phyloP scores from a whole-genome alignment of 2,113 vertebrate species.

The Gadus macrocephalus region DNA sequence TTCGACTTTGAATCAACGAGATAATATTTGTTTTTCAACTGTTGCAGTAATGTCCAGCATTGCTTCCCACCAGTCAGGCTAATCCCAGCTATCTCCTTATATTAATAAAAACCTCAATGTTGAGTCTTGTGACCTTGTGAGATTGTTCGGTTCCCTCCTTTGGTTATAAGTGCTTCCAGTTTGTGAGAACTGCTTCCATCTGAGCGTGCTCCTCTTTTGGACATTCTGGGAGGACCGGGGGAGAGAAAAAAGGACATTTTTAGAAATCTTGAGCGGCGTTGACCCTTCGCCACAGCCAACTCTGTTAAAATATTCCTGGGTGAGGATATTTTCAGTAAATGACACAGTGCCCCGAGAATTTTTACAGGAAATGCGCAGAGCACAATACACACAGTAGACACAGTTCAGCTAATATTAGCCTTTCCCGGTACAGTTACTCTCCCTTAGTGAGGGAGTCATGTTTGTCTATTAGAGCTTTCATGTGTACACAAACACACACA shows the following conservation, averaged over 20 bases:
- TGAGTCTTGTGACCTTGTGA: not conserved
- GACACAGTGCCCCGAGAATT: conserved; percentile 61
- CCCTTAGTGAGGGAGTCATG: conserved; percentile 31
- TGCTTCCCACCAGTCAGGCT: not conserved
- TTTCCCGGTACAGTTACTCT: conserved; percentile 49
- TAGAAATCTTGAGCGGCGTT: conserved; percentile 56
- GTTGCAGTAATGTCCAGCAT: not conserved
- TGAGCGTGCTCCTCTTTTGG: conserved; percentile 35
- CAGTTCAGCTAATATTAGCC: conserved; percentile 35
- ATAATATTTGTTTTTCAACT: too few relatives aligned
- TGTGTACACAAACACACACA: conserved; percentile 17
- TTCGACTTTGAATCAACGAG: too few relatives aligned
- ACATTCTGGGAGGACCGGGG: conserved; percentile 23
- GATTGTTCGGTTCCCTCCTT: not conserved
- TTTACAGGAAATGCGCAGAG: conserved; percentile 61
- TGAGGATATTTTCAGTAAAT: conserved; percentile 64
- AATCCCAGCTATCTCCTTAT: not conserved
- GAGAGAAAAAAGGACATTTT: conserved; percentile 60
- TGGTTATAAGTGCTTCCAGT: conserved; percentile 6
- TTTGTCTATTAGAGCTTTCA: conserved; percentile 30
- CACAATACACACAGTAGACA: conserved; percentile 48
- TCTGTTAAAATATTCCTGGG: conserved; percentile 34
- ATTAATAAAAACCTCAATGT: not conserved
- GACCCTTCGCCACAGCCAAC: conserved; percentile 39
- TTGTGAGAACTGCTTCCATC: conserved; percentile 37